phyloP scores from a whole-genome alignment of 2,888 invertebrate genomes.

The Tuta absoluta region DNA sequence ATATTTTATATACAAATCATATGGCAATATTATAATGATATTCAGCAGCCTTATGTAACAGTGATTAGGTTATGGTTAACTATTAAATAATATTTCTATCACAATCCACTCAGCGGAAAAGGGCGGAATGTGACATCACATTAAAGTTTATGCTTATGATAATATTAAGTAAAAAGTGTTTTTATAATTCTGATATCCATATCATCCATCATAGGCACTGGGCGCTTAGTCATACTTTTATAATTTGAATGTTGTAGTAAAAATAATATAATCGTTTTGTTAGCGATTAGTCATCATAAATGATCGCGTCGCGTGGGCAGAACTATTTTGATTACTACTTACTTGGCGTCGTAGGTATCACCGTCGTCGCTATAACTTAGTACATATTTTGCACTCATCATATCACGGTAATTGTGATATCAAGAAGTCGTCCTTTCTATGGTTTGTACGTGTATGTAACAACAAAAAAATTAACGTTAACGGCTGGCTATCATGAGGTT shows the following conservation, averaged over 20 bases:
- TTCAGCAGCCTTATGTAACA: conserved; percentile 12
- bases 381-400: too few species aligned
- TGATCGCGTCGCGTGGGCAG: background rate
- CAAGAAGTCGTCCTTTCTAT: too few species aligned
- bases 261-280: background rate
- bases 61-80: conserved; percentile 2
- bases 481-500: too few species aligned
- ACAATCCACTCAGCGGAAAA: background rate
- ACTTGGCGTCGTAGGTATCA: too few species aligned
- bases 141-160: background rate
- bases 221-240: background rate
- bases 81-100: conserved; percentile 8
- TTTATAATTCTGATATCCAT: conserved; percentile 3
- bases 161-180: background rate
- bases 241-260: background rate
- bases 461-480: too few species aligned
- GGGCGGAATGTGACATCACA: background rate
- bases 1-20: conserved; percentile 15
- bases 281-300: too few species aligned
- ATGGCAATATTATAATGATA: conserved; percentile 14
- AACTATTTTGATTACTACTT: background rate
- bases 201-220: conserved; percentile 7
- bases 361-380: too few species aligned
- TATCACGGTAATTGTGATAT: too few species aligned
- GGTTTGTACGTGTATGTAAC: too few species aligned